phyloP scores from a whole-genome alignment of 2,113 vertebrate species.

The Nibea coibor region DNA sequence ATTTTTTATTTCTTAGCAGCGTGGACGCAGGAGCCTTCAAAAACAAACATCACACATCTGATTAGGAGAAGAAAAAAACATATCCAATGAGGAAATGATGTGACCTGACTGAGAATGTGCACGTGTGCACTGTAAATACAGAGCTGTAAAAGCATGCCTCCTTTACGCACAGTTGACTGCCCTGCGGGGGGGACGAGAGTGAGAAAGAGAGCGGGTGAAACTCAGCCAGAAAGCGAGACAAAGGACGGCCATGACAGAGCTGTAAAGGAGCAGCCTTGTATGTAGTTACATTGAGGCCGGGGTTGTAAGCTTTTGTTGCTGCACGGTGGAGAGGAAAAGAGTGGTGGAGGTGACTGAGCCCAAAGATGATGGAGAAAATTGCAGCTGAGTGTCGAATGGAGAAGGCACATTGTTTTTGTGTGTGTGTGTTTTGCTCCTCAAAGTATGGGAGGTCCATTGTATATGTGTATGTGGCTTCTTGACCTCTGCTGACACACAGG shows the following conservation, averaged over 20 bases:
- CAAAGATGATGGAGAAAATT: slow-evolving; percentile 9
- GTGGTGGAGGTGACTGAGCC: slow-evolving; percentile 28
- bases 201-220: slow-evolving; percentile 9
- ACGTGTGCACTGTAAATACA: slow-evolving; percentile 41
- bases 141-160: slow-evolving; percentile 34
- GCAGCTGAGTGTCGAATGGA: slow-evolving; percentile 24
- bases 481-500: too few species aligned
- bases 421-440: too few species aligned
- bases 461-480: too few species aligned
- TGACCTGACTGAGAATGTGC: background rate
- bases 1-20: slow-evolving; percentile 4
- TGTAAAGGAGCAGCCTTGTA: slow-evolving; percentile 48
- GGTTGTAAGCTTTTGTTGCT: slow-evolving; percentile 43
- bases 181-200: background rate
- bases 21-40: background rate
- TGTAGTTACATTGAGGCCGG: slow-evolving; percentile 34
- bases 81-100: background rate
- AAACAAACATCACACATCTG: background rate
- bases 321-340: slow-evolving; percentile 26
- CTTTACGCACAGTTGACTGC: slow-evolving; percentile 37
- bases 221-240: slow-evolving; percentile 26
- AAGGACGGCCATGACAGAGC: slow-evolving; percentile 34
- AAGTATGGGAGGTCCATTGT: too few species aligned
- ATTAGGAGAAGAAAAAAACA: background rate
- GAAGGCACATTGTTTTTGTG: background rate